Conservation (phyloP, 2,797 vertebrate genomes). For the Scyliorhinus canicula region DNA sequence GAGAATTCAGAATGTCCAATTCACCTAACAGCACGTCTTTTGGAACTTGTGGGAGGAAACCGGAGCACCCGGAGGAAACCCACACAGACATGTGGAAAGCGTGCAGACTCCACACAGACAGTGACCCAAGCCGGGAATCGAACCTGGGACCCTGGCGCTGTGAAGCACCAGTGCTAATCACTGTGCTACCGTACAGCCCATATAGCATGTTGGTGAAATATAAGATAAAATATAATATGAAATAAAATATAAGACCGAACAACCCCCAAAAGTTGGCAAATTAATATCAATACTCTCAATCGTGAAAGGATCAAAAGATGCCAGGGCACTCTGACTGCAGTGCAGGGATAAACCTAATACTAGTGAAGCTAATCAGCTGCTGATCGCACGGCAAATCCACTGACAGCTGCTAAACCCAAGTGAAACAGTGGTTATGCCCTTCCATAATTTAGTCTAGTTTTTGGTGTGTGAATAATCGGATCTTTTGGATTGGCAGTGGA, state of each 20-base stretch:
- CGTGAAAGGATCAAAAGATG: slow-evolving; percentile 17
- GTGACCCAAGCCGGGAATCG: no score
- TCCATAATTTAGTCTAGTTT: slow-evolving; percentile 7
- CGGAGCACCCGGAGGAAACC: no score
- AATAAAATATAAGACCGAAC: slow-evolving; percentile 21
- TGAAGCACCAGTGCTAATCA: no score
- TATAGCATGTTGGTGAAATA: slow-evolving; percentile 7
- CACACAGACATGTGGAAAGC: no score
- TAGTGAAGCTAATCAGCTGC: slow-evolving; percentile 31
- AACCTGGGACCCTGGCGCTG: no score
- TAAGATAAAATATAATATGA: no score
- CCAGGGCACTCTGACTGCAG: slow-evolving; percentile 2
- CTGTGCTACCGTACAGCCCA: no score
- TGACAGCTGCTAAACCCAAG: slow-evolving; percentile 35
- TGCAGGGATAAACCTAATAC: slow-evolving; percentile 31
- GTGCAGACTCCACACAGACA: no score
- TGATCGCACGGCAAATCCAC: slow-evolving; percentile 31
- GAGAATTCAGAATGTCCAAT: no score
- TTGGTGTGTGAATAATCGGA: slow-evolving; percentile 24
- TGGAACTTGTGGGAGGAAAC: no score
- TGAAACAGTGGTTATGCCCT: neutral
- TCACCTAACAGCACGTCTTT: no score
- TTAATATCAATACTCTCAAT: slow-evolving; percentile 31
- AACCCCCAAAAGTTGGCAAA: slow-evolving; percentile 32
- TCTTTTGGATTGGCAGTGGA: slow-evolving; percentile 19